Evolutionary conservation across 1,140 invertebrate genomes (phyloP).

Genomic region (Drosophila gunungcola): DNA sequence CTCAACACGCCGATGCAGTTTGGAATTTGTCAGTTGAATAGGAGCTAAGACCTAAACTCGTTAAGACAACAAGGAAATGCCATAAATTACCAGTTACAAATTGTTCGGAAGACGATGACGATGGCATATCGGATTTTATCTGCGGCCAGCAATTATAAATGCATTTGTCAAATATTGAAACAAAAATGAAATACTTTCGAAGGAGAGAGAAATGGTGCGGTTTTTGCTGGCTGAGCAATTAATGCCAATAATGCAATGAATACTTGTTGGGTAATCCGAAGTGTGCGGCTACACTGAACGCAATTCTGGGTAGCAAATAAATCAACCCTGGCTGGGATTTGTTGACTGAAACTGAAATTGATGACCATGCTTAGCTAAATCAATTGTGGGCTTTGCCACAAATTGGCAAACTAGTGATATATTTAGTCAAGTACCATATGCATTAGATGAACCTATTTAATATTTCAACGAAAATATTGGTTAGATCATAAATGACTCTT

Average conservation of each 20-base stretch:
- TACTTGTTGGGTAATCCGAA: constrained; percentile 30
- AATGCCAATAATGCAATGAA: constrained; percentile 60
- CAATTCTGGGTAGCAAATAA: neutral
- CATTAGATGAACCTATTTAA: too few species aligned
- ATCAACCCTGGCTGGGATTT: neutral
- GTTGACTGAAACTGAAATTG: constrained; percentile 6
- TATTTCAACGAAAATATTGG: too few species aligned
- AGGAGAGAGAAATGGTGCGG: constrained; percentile 35
- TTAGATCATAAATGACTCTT: too few species aligned
- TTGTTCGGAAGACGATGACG: constrained; percentile 40
- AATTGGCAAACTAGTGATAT: neutral
- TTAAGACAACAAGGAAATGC: constrained; percentile 24
- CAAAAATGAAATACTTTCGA: constrained; percentile 48
- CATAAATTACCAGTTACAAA: constrained; percentile 66
- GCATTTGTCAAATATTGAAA: constrained; percentile 73
- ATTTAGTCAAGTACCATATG: neutral
- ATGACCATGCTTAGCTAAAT: constrained; percentile 7
- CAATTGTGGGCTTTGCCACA: constrained; percentile 6
- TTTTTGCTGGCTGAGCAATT: constrained; percentile 55
- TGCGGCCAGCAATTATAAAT: constrained; percentile 75
- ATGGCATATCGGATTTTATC: constrained; percentile 46
- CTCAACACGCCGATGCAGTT: neutral
- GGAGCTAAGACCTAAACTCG: neutral
- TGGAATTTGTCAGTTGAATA: neutral
- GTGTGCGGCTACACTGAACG: constrained; percentile 16